Evolutionary conservation across 2,888 invertebrate species (phyloP).

Genomic region (Steinernema carpocapsae): DNA sequence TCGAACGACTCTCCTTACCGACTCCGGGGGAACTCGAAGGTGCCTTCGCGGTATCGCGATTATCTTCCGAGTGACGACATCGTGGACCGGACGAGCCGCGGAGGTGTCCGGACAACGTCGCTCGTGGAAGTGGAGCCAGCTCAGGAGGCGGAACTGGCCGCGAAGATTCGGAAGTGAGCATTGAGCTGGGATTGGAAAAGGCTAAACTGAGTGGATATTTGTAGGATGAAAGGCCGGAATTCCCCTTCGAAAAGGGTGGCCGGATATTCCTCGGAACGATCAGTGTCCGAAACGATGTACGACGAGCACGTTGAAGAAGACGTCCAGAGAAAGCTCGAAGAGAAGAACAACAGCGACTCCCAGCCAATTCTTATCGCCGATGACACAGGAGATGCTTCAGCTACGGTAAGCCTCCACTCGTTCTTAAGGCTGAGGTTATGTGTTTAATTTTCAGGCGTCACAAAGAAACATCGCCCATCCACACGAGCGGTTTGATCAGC

Average conservation of each 20-base stretch:
- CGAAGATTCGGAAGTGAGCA: background rate
- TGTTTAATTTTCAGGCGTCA: background rate
- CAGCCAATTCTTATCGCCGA: slow-evolving; percentile 4
- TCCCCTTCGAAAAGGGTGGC: background rate
- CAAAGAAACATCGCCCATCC: background rate
- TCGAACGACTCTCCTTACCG: slow-evolving; percentile 44
- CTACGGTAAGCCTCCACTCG: background rate
- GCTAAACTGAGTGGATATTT: background rate
- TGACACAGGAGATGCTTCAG: slow-evolving; percentile 2
- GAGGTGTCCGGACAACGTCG: background rate
- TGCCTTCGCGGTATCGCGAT: slow-evolving; percentile 51
- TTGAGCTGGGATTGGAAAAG: no score
- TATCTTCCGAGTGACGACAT: slow-evolving; percentile 37
- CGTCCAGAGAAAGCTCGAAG: background rate
- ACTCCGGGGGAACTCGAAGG: slow-evolving; percentile 48
- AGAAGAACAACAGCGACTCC: background rate
- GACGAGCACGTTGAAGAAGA: slow-evolving; percentile 1
- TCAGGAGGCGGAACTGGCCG: background rate
- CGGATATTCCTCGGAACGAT: slow-evolving; percentile 11
- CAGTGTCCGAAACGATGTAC: background rate
- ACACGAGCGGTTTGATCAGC: background rate
- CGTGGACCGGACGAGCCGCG: background rate
- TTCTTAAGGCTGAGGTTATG: no score
- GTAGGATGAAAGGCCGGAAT: background rate
- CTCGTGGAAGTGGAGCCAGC: background rate